Conservation (phyloP, 2,113 vertebrate genomes). For the Formicarius rufipectus region DNA sequence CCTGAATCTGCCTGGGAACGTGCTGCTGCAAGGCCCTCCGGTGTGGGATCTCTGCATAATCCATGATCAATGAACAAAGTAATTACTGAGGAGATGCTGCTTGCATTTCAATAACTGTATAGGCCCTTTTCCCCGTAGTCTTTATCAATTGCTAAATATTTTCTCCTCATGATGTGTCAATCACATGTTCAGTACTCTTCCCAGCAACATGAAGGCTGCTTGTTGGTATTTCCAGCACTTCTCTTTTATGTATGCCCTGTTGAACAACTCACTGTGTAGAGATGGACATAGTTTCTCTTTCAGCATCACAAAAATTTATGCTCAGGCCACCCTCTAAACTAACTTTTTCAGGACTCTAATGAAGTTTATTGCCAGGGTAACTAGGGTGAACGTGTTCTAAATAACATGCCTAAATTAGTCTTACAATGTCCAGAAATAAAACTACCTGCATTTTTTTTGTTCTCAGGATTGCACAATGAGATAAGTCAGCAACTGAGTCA, state of each 20-base stretch:
- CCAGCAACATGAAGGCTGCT: background rate
- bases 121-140: background rate
- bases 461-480: background rate
- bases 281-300: background rate
- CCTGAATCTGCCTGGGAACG: background rate
- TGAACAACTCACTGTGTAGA: background rate
- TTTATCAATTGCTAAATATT: background rate
- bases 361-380: background rate
- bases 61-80: background rate
- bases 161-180: background rate
- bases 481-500: slow-evolving; percentile 1
- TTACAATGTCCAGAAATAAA: background rate
- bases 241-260: background rate
- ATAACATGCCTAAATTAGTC: background rate
- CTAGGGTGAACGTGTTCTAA: background rate
- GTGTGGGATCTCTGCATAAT: background rate
- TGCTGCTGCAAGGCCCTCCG: background rate
- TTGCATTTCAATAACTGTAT: background rate
- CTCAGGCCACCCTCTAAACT: background rate
- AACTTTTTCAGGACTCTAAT: background rate
- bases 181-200: background rate
- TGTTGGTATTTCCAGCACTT: background rate
- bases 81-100: background rate
- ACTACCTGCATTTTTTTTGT: background rate
- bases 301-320: background rate